A percentile compares a stretch with the other conserved stretches of the same genome.
phyloP scores from a whole-genome alignment of 2,888 invertebrate species.

The Megalurothrips usitatus region DNA sequence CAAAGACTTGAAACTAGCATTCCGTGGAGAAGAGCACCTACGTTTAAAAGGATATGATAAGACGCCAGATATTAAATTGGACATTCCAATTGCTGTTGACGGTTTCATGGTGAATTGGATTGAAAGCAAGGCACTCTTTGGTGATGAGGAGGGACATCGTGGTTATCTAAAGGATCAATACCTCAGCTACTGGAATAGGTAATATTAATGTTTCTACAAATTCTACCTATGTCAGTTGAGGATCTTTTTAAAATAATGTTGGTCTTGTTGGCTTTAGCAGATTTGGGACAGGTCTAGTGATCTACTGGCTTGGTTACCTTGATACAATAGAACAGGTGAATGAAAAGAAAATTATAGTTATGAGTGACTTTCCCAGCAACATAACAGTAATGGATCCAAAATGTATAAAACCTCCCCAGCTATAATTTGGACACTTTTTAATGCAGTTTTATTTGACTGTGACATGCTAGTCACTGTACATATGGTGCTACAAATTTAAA shows the following conservation, averaged over 20 bases:
- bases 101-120: conserved; percentile 90
- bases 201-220: conserved; percentile 39
- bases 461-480: background rate
- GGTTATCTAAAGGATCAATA: conserved; percentile 80
- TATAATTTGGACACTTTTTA: background rate
- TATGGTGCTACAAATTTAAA: too few relatives aligned
- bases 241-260: background rate
- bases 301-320: conserved; percentile 91
- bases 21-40: conserved; percentile 72
- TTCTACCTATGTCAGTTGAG: too few relatives aligned
- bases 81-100: conserved; percentile 80
- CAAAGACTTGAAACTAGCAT: conserved; percentile 56
- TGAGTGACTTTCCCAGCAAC: conserved; percentile 62
- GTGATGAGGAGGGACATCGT: conserved; percentile 73
- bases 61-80: conserved; percentile 89
- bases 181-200: conserved; percentile 82
- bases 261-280: conserved; percentile 49
- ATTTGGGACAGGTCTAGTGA: conserved; percentile 89
- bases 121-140: conserved; percentile 94
- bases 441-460: background rate
- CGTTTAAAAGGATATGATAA: conserved; percentile 84
- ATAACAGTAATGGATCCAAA: conserved; percentile 49
- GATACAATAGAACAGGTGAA: conserved; percentile 53
- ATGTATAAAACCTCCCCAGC: conserved; percentile 32
- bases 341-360: conserved; percentile 54